These are phyloP conservation scores for Oopsacas minuta DNA, from an alignment of 37 sponge, comb jelly and placozoan species.

Conservation along the genomic window DNA sequence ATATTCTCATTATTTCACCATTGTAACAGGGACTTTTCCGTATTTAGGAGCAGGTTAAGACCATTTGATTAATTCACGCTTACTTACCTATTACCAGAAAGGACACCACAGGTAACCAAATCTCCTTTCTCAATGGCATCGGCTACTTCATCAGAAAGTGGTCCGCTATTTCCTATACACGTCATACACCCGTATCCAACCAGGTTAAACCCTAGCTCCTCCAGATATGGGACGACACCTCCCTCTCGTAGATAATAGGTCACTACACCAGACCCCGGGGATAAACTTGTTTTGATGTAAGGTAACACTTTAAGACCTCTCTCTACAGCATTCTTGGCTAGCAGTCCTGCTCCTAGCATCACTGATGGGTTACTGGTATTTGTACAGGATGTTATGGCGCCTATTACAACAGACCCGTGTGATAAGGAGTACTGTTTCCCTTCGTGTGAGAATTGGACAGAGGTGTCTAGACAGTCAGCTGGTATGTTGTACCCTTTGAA, in stretches of 20 bases:
- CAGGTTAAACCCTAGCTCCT: conserved; percentile 63
- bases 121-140: conserved; percentile 68
- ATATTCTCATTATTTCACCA: no score
- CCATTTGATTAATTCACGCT: no score
- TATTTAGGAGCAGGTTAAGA: no score
- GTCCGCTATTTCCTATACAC: conserved; percentile 84
- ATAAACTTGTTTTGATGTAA: conserved; percentile 75
- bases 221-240: conserved; percentile 73
- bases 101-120: conserved; percentile 73
- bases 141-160: conserved; percentile 51
- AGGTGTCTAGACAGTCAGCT: conserved; percentile 18
- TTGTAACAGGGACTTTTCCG: no score
- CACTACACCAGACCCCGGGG: conserved; percentile 71
- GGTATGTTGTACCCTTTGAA: conserved; percentile 70
- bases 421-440: conserved; percentile 42
- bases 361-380: conserved; percentile 92
- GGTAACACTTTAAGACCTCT: conserved; percentile 51
- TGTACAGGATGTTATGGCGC: conserved; percentile 89
- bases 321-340: conserved; percentile 73
- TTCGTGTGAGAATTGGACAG: conserved; percentile 42
- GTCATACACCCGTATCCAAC: conserved; percentile 91
- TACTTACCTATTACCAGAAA: conserved; percentile 54
- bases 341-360: conserved; percentile 85
- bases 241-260: conserved; percentile 75
- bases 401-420: conserved; percentile 81